Base-by-base conservation (phyloP, 2,888 invertebrate species). In the Diplazon laetatorius region DNA sequence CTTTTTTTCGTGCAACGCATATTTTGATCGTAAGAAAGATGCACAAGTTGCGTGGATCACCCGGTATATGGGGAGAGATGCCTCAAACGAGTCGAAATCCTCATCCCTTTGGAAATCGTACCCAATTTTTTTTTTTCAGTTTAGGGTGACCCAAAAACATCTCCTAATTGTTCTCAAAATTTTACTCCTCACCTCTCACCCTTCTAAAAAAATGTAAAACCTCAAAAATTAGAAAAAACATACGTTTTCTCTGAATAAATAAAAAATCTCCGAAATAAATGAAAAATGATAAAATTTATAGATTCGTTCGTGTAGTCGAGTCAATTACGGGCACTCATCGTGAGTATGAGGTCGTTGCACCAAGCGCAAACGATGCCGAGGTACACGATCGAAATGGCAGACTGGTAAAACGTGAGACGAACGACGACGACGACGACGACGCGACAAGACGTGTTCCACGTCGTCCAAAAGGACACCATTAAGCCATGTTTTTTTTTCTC, bases 391-490 rank as follows among this genome's bases (percentile, higher is more conserved):
- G 42, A 55, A 68, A 55, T 16, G 16, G 42, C 55, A 35, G 8
- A 18, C 30, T 14, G 59, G 39, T 39, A 37, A 20, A 59, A 37
- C 55, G 39, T 39, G 30, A 12, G 12, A 30, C n/a, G 52, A 1
- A 12, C 1, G 50, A 37, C 37, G 25, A 30, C 22, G 66, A 39
- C n/a, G n/a, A n/a, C n/a, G 50, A 55, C 50, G 63, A n/a, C 20
- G 44, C 37, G 37, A 30, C 18, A 42, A 66, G 52, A 69, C 69
- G 78, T 69, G 77, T 70, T 63, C 30, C 52, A 37, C 18, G 70
- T n/a, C n/a, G n/a, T 70, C 57, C 74, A 55, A 71, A 65, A 70
- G 48, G 57, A 71, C 60, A 71, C 68, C 71, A 75, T 78, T 71
- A 71, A 62, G 62, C 39, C 44, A 50, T 66, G 59, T 52, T 62